These are phyloP conservation scores for Xanthorhoe designata DNA, from an alignment of 2,888 invertebrate genomes.

Conservation along the genomic window DNA sequence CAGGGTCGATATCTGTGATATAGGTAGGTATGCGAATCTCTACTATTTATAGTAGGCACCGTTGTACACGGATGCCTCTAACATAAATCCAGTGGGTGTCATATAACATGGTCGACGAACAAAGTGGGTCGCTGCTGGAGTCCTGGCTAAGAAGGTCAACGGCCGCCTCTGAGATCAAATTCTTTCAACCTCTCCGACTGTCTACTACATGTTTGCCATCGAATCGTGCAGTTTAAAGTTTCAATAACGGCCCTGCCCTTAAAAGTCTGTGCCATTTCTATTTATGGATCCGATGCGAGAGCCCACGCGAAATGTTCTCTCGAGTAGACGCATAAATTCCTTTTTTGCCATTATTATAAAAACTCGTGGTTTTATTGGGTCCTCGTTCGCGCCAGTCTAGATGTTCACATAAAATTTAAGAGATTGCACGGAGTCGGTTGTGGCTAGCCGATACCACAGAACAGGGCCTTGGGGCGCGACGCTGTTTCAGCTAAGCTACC, in stretches of 20 bases:
- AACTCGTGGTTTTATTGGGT: constrained; percentile 28
- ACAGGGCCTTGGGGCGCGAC: constrained; percentile 41
- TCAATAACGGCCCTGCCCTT: constrained; percentile 67
- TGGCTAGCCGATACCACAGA: constrained; percentile 44
- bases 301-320: constrained; percentile 63
- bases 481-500: constrained; percentile 39
- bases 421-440: constrained; percentile 35
- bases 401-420: constrained; percentile 29
- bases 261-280: constrained; percentile 64
- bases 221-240: constrained; percentile 16
- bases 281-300: constrained; percentile 52
- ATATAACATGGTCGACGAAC: constrained; percentile 33
- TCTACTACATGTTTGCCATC: constrained; percentile 20
- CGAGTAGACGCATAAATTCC: constrained; percentile 33
- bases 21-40: constrained; percentile 17
- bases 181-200: constrained; percentile 14
- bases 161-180: constrained; percentile 15
- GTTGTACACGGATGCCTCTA: constrained; percentile 51
- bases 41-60: constrained; percentile 47
- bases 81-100: constrained; percentile 49
- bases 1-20: not conserved
- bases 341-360: constrained; percentile 32
- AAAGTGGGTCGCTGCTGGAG: constrained; percentile 48
- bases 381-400: constrained; percentile 13
- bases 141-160: constrained; percentile 38